phyloP scores from a whole-genome alignment of 2,888 invertebrate species.

The Unio delphinus region DNA sequence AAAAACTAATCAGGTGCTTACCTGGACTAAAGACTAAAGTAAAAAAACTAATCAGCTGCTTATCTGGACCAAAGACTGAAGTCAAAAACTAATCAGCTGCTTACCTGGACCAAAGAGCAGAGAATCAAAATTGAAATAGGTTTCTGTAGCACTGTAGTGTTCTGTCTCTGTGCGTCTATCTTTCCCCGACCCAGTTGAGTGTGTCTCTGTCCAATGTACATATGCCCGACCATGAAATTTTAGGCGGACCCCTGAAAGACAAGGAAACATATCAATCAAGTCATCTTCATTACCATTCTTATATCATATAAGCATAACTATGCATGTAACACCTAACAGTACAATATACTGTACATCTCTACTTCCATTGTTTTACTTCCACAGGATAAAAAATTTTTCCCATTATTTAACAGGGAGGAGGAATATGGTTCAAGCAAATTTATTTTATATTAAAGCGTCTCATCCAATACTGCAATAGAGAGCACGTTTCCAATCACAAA shows the following conservation, averaged over 20 bases:
- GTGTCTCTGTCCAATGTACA: slow-evolving; percentile 63
- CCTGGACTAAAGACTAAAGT: too few species aligned
- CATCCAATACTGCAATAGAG: background rate
- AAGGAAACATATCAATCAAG: background rate
- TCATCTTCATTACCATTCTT: background rate
- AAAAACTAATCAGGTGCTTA: too few species aligned
- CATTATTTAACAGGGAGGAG: background rate
- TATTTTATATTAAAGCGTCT: slow-evolving; percentile 1
- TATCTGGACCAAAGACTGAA: too few species aligned
- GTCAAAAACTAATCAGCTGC: background rate
- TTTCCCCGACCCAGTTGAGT: slow-evolving; percentile 56
- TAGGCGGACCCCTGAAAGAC: slow-evolving; percentile 54
- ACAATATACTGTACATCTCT: too few species aligned
- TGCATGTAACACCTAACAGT: too few species aligned
- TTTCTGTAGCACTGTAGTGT: slow-evolving; percentile 54
- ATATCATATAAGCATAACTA: too few species aligned
- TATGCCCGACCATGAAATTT: slow-evolving; percentile 53
- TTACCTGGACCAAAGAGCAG: slow-evolving; percentile 35
- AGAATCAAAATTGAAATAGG: slow-evolving; percentile 51
- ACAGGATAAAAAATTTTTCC: background rate
- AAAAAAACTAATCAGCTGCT: too few species aligned
- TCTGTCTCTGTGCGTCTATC: slow-evolving; percentile 47
- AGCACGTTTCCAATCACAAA: background rate
- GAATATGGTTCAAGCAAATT: background rate
- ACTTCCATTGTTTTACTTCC: too few species aligned